Conservation (phyloP, 2,888 invertebrate genomes). For the Morpho achilles region DNA sequence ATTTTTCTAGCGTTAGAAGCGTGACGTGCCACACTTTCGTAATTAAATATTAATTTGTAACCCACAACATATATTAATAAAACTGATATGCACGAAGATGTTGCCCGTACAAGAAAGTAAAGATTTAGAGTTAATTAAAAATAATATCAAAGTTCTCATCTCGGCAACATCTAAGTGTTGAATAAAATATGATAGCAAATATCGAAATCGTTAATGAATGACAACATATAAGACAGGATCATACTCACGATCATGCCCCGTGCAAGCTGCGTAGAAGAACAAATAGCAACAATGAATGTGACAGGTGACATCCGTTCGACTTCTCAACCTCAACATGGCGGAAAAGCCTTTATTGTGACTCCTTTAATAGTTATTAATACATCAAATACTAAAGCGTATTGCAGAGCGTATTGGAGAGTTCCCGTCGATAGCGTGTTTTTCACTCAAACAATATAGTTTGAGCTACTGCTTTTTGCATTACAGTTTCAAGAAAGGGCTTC, state of each 20-base stretch:
- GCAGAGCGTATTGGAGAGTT: slow-evolving; percentile 9
- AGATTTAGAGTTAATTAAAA: not conserved
- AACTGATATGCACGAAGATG: slow-evolving; percentile 60
- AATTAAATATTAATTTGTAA: slow-evolving; percentile 31
- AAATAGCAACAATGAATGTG: slow-evolving; percentile 83
- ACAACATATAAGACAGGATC: slow-evolving; percentile 45
- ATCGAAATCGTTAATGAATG: slow-evolving; percentile 22
- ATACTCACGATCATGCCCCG: slow-evolving; percentile 95
- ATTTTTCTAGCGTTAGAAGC: slow-evolving; percentile 42
- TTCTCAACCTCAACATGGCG: slow-evolving; percentile 48
- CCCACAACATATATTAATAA: slow-evolving; percentile 44
- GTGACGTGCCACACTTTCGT: slow-evolving; percentile 32
- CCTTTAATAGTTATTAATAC: slow-evolving; percentile 16
- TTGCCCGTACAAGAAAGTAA: slow-evolving; percentile 38
- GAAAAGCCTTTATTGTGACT: slow-evolving; percentile 31
- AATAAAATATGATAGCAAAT: slow-evolving; percentile 7
- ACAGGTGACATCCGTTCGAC: slow-evolving; percentile 54
- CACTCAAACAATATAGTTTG: slow-evolving; percentile 3
- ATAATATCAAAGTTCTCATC: not conserved
- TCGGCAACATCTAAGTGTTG: slow-evolving; percentile 47
- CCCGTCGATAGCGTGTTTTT: slow-evolving; percentile 11
- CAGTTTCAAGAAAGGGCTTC: slow-evolving; percentile 8
- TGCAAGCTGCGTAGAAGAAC: slow-evolving; percentile 88
- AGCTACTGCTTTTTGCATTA: slow-evolving; percentile 1
- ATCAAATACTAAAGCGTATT: slow-evolving; percentile 23